A percentile compares a stretch with the other conserved stretches of the same genome.
Conservation (phyloP, 1,140 invertebrate genomes). For the Venturia canescens region DNA sequence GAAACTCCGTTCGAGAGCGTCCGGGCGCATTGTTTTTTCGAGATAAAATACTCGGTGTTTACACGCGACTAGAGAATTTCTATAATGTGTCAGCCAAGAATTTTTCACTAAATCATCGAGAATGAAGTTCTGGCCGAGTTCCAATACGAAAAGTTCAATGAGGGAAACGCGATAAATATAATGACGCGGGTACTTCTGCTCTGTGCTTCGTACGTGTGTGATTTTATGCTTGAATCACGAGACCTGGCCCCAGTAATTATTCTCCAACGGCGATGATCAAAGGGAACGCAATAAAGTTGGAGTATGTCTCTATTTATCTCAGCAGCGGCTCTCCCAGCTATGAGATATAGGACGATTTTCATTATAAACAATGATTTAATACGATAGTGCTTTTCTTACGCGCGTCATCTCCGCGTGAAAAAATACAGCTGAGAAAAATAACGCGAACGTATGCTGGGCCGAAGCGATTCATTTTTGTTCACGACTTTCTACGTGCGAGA, state of each 20-base stretch:
- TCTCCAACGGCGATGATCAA: conserved; percentile 45
- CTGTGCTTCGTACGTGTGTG: background rate
- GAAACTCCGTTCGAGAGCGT: background rate
- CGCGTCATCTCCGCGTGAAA: background rate
- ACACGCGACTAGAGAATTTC: conserved; percentile 9
- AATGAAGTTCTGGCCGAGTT: conserved; percentile 47
- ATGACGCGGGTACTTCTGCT: conserved; percentile 48
- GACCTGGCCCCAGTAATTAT: conserved; percentile 33
- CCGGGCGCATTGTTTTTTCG: too few species aligned
- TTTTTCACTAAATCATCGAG: conserved; percentile 11
- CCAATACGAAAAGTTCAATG: conserved; percentile 54
- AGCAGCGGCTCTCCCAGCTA: background rate
- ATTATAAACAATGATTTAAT: conserved; percentile 7
- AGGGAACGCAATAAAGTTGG: conserved; percentile 28
- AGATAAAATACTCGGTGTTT: background rate
- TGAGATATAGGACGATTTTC: conserved; percentile 3
- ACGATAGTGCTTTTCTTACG: background rate
- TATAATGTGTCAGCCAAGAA: background rate
- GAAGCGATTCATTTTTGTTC: background rate
- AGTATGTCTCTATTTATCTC: conserved; percentile 32
- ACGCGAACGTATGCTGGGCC: background rate
- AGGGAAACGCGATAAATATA: conserved; percentile 52
- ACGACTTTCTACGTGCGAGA: too few species aligned
- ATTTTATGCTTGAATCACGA: conserved; percentile 4
- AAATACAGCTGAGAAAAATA: background rate